Conservation (phyloP, 2,113 vertebrate genomes). For the Centrocercus urophasianus region DNA sequence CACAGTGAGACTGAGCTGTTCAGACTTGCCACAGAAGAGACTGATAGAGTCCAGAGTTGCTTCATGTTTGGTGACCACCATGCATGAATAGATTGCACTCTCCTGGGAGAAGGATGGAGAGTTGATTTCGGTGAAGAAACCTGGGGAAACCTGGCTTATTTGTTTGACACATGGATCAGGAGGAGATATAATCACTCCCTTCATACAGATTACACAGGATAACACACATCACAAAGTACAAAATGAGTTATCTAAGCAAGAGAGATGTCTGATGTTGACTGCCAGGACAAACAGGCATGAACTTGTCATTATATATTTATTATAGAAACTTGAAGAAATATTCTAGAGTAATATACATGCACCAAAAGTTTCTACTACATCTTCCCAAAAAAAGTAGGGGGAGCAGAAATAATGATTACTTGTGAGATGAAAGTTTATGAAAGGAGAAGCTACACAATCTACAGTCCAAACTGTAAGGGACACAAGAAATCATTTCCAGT, state of each 20-base stretch:
- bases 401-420: neutral
- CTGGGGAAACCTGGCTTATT: neutral
- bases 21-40: neutral
- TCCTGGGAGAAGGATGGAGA: neutral
- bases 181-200: neutral
- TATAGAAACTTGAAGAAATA: neutral
- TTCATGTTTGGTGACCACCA: neutral
- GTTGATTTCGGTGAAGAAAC: neutral
- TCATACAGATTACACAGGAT: neutral
- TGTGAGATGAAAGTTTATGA: neutral
- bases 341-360: neutral
- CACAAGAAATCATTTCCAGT: neutral
- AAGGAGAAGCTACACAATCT: neutral
- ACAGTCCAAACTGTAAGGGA: neutral
- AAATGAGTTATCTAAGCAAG: neutral
- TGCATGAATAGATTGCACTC: neutral
- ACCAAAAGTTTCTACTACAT: neutral
- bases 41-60: fast-evolving
- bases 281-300: neutral
- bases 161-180: neutral
- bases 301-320: neutral
- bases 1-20: neutral
- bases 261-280: neutral
- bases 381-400: neutral
- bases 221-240: neutral